phyloP scores from a whole-genome alignment of 1,140 invertebrate genomes.

The Arion vulgaris region DNA sequence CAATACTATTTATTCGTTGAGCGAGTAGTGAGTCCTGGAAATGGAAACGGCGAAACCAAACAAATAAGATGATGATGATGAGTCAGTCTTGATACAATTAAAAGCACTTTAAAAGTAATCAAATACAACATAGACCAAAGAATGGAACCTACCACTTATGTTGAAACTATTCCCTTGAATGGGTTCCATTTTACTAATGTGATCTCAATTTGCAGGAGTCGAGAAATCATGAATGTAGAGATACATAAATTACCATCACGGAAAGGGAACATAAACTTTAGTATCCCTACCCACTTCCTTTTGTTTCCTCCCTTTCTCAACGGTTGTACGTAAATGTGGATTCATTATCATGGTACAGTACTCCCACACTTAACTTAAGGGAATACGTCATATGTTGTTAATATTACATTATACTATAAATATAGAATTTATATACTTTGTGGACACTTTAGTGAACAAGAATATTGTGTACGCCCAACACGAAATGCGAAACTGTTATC shows the following conservation, averaged over 20 bases:
- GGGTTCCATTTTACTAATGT: neutral
- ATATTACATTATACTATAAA: too few relatives aligned
- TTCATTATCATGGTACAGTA: neutral
- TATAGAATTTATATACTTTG: too few relatives aligned
- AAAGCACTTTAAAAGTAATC: neutral
- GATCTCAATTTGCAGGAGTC: neutral
- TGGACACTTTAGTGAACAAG: too few relatives aligned
- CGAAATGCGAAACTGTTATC: neutral
- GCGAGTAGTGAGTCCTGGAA: neutral
- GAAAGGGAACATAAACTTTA: neutral
- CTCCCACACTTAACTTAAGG: neutral
- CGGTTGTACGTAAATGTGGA: neutral
- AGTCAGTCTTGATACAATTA: neutral
- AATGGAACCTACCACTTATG: neutral
- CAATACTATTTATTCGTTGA: too few relatives aligned
- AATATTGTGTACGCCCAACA: too few relatives aligned
- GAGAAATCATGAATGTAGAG: constrained; percentile 6
- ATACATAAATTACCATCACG: neutral
- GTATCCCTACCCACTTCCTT: neutral
- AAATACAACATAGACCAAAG: neutral
- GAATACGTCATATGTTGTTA: too few relatives aligned
- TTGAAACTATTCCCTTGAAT: neutral
- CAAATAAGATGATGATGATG: too few relatives aligned
- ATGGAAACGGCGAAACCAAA: neutral
- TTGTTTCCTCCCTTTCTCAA: neutral